Evolutionary conservation across 35 echinoderm and acorn worm species (phyloP), one percentile per base, ranked within the genome.

Genomic region (Apostichopus californicus): DNA sequence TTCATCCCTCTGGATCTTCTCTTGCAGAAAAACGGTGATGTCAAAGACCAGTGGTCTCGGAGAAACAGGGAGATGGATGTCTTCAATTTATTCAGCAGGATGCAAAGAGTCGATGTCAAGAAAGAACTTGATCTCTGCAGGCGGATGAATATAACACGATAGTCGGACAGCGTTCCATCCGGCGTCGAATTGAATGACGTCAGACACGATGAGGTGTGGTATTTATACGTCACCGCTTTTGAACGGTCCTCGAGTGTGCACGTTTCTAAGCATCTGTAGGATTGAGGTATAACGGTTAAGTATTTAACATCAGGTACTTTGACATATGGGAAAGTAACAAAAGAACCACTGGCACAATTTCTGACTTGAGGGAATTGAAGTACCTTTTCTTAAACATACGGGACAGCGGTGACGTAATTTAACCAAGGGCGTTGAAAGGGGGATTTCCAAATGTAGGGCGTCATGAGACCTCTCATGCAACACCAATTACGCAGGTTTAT

Each of bases 221-320:
- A 72, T 9, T 72, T 52, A 9, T 89, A 89, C n/a, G 57, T 72
- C 6, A 55, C 12, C 22, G 55, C 66, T 24, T 15, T 68, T 17
- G 11, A 15, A 52, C 58, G 61, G 46, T 89, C 86, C 23, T 73
- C 14, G 21, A 89, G 8, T 21, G 52, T 28, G 17, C 86, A 89
- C 26, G 86, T 72, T 25, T 89, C 86, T 26, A 89, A 66, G 61
- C 61, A 89, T 64, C 86, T 89, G 61, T 52, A 52, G 58, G 58
- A 61, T 61, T 61, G 58, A 61, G 12, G 12, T 60, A 34, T 34
- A 34, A 61, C 58, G 12, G 20, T 78, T 24, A 18, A 78, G 17
- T 8, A 9, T 46, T 78, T 78, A 24, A 12, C 8, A 46, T 22
- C 17, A 46, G 34, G 34, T 46, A 46, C 34, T 3, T 46, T 46